These are phyloP conservation scores for Neodiprion virginianus DNA, from an alignment of 1,140 invertebrate genomes.

Conservation along the genomic window DNA sequence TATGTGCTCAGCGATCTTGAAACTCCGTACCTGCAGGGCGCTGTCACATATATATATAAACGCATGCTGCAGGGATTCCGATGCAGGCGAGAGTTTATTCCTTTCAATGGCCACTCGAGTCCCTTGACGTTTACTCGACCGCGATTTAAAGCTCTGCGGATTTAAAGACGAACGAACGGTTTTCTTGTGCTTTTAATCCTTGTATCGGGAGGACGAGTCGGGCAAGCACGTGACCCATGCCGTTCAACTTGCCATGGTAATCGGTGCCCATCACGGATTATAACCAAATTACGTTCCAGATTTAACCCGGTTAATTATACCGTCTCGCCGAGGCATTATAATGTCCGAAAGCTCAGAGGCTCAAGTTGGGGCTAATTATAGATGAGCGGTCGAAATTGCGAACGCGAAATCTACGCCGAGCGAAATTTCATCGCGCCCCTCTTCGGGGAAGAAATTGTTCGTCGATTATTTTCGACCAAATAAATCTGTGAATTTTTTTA, in stretches of 20 bases:
- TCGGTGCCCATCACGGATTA: neutral
- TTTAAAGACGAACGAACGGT: too few relatives aligned
- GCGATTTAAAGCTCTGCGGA: neutral
- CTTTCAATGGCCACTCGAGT: conserved; percentile 4
- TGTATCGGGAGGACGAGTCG: neutral
- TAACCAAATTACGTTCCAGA: neutral
- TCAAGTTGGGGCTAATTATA: too few relatives aligned
- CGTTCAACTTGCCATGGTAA: neutral
- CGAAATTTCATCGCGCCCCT: too few relatives aligned
- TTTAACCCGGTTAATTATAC: neutral
- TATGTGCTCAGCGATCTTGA: too few relatives aligned
- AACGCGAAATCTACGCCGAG: too few relatives aligned
- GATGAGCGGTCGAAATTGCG: too few relatives aligned
- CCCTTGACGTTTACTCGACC: neutral
- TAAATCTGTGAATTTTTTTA: too few relatives aligned
- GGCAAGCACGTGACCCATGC: neutral
- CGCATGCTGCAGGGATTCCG: neutral
- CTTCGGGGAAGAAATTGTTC: too few relatives aligned
- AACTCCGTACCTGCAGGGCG: neutral
- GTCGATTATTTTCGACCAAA: too few relatives aligned
- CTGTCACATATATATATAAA: neutral
- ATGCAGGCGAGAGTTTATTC: neutral
- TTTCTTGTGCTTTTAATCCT: neutral
- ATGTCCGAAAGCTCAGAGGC: too few relatives aligned
- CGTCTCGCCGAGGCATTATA: neutral